phyloP scores from a whole-genome alignment of 2,797 vertebrate species.

The Cossypha heuglini region DNA sequence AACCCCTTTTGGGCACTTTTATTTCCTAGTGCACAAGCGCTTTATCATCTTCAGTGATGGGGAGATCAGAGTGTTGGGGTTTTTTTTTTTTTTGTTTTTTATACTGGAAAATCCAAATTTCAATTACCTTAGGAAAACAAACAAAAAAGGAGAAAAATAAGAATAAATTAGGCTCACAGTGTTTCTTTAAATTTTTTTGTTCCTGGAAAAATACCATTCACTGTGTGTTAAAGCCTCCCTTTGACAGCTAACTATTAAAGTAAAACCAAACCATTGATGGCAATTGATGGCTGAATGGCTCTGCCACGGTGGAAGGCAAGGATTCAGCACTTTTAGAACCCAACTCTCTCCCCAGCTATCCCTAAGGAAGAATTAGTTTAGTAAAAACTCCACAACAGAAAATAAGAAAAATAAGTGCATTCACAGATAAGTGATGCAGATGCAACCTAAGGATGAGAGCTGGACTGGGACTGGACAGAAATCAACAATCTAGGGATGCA shows the following conservation, averaged over 20 bases:
- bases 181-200: background rate
- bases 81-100: background rate
- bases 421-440: background rate
- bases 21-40: background rate
- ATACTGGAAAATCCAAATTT: background rate
- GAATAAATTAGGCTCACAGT: background rate
- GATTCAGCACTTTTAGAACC: background rate
- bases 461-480: background rate
- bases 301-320: background rate
- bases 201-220: background rate
- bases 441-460: background rate
- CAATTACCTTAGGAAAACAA: background rate
- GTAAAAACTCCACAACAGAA: background rate
- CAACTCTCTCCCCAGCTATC: background rate
- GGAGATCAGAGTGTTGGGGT: background rate
- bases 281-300: background rate
- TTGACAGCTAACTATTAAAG: background rate
- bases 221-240: background rate
- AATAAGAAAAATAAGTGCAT: background rate
- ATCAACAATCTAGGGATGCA: background rate
- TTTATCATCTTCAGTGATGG: background rate
- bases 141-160: background rate
- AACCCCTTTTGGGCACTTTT: background rate
- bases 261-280: accelerated
- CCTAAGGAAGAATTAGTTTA: background rate